A percentile compares a stretch with the other conserved stretches of the same genome.
These are phyloP conservation scores for Bergia puertoricense DNA, from an alignment of 92 coral and sea anemone species.

Conservation along the genomic window DNA sequence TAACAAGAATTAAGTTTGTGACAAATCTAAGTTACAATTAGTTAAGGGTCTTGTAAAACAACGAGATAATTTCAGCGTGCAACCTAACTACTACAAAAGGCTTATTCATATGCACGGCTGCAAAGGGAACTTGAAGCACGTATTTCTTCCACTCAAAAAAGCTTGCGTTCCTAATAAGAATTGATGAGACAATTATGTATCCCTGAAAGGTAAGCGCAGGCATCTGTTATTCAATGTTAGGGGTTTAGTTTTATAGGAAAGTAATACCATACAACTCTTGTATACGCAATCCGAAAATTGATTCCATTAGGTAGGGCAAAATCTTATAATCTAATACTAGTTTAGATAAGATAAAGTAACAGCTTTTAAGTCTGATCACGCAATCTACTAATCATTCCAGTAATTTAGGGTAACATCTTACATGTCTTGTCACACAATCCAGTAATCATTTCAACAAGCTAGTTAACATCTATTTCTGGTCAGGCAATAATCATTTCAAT, in stretches of 20 bases:
- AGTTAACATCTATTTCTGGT: neutral
- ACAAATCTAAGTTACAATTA: neutral
- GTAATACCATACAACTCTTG: neutral
- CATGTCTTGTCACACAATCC: neutral
- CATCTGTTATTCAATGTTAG: too few relatives aligned
- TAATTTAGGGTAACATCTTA: neutral
- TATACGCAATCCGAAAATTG: neutral
- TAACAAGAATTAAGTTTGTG: neutral
- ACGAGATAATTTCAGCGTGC: neutral
- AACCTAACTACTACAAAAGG: neutral
- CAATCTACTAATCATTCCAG: neutral
- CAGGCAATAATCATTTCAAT: too few relatives aligned
- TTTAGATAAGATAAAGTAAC: neutral
- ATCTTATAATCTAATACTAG: neutral
- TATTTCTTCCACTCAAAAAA: too few relatives aligned
- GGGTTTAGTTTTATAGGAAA: neutral
- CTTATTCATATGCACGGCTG: too few relatives aligned
- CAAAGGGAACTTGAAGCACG: too few relatives aligned
- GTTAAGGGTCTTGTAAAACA: neutral
- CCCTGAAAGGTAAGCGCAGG: too few relatives aligned
- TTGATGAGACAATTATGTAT: too few relatives aligned
- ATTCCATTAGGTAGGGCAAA: neutral
- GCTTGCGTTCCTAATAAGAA: too few relatives aligned
- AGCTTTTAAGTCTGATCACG: constrained; percentile 10
- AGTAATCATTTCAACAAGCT: neutral